These are phyloP conservation scores for Corydoras maculifer DNA, from an alignment of 2,113 vertebrate species.

Conservation along the genomic window DNA sequence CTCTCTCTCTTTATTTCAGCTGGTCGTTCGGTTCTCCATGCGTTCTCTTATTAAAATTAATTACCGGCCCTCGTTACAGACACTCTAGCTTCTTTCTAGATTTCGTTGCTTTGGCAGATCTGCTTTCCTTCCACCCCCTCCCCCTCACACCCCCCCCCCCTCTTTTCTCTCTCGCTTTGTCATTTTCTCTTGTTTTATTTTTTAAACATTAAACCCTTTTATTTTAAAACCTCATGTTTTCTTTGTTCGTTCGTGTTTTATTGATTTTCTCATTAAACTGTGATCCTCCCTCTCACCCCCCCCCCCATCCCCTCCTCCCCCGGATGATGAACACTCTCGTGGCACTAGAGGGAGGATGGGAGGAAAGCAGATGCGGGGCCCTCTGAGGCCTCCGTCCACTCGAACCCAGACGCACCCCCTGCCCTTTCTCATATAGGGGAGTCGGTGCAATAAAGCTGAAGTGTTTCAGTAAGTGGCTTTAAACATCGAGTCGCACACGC, in stretches of 20 bases:
- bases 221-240: neutral
- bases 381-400: conserved; percentile 31
- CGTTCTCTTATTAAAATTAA: no score
- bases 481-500: neutral
- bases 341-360: conserved; percentile 71
- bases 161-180: neutral
- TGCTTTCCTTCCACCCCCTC: conserved; percentile 32
- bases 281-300: conserved; percentile 9
- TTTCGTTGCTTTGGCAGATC: neutral
- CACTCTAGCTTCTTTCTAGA: no score
- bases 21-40: no score
- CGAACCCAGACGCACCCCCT: conserved; percentile 52
- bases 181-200: neutral
- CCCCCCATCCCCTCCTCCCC: neutral
- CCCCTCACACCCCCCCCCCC: conserved; percentile 5
- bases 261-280: conserved; percentile 20
- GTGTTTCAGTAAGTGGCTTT: conserved; percentile 65
- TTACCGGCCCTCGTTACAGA: no score
- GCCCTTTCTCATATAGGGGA: conserved; percentile 53
- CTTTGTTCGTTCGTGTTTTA: conserved; percentile 13
- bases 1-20: no score
- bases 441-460: conserved; percentile 51
- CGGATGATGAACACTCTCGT: conserved; percentile 16
- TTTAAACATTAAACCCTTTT: neutral
- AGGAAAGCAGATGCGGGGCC: conserved; percentile 58